A percentile compares a stretch with the other conserved stretches of the same genome.
Conservation (phyloP, 2,797 vertebrate species). For the Jordanella pulchra region DNA sequence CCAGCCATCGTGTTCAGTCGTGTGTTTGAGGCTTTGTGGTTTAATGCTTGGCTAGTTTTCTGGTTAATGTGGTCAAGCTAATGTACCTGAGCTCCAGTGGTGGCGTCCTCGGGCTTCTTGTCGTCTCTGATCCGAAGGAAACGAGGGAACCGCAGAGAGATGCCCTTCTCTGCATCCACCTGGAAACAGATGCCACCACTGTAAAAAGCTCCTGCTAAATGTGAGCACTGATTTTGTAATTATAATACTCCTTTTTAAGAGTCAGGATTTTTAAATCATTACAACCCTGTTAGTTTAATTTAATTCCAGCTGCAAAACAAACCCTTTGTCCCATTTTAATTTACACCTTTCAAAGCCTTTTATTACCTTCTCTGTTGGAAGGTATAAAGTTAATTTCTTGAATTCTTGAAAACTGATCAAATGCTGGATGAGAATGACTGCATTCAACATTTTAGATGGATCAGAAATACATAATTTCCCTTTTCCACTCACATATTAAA, state of each 20-base stretch:
- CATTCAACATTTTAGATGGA: slow-evolving; percentile 1
- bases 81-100: slow-evolving; percentile 84
- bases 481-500: background rate
- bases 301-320: slow-evolving; percentile 3
- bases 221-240: background rate
- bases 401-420: background rate
- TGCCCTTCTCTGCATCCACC: slow-evolving; percentile 91
- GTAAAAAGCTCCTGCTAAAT: background rate
- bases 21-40: background rate
- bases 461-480: background rate
- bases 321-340: slow-evolving; percentile 9
- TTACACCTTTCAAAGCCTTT: slow-evolving; percentile 3
- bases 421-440: background rate
- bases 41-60: background rate
- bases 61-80: background rate
- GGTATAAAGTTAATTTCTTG: slow-evolving; percentile 2
- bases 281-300: slow-evolving; percentile 7
- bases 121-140: slow-evolving; percentile 87
- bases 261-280: slow-evolving; percentile 1
- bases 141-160: slow-evolving; percentile 91
- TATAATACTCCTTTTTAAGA: background rate
- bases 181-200: slow-evolving; percentile 45
- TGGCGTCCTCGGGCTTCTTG: slow-evolving; percentile 89
- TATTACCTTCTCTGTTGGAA: background rate
- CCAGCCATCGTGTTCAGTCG: background rate